Percentiles rank a stretch among this genome's conserved stretches.
Evolutionary conservation across 2,888 invertebrate species (phyloP).

Genomic region (Pristionchus japonicus): DNA sequence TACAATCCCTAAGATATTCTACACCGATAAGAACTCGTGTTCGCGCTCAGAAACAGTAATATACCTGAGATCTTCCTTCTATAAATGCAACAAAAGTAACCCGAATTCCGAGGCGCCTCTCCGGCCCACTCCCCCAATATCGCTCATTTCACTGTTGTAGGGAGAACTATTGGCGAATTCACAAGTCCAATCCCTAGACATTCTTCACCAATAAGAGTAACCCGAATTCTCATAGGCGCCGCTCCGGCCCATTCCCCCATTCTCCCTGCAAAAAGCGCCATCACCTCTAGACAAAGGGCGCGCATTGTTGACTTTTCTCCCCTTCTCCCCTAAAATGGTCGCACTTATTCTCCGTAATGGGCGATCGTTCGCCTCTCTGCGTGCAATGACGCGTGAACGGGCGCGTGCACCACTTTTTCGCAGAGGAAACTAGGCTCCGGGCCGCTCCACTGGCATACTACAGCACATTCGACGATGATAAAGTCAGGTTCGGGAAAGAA

Average conservation of each 20-base stretch:
- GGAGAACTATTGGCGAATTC: too few species aligned
- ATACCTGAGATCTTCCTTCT: too few species aligned
- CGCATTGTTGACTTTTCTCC: constrained; percentile 7
- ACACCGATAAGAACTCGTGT: too few species aligned
- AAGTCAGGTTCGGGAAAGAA: too few species aligned
- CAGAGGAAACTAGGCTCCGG: neutral
- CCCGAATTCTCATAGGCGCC: neutral
- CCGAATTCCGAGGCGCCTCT: too few species aligned
- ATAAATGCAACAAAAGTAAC: too few species aligned
- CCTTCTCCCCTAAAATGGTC: constrained; percentile 18
- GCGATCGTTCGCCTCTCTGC: neutral
- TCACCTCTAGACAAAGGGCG: constrained; percentile 19
- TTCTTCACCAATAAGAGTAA: neutral
- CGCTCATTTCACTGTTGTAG: too few species aligned
- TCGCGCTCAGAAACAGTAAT: too few species aligned
- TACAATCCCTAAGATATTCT: too few species aligned
- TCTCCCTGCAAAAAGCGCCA: constrained; percentile 25
- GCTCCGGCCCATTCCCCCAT: neutral
- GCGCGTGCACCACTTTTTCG: neutral
- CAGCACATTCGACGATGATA: too few species aligned
- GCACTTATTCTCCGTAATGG: constrained; percentile 33
- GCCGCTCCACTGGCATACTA: too few species aligned
- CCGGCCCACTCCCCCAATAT: too few species aligned
- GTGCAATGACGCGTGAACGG: constrained; percentile 1
- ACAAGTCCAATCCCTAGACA: neutral